Evolutionary conservation across 2,113 vertebrate species (phyloP).

Genomic region (Nerophis ophidion): DNA sequence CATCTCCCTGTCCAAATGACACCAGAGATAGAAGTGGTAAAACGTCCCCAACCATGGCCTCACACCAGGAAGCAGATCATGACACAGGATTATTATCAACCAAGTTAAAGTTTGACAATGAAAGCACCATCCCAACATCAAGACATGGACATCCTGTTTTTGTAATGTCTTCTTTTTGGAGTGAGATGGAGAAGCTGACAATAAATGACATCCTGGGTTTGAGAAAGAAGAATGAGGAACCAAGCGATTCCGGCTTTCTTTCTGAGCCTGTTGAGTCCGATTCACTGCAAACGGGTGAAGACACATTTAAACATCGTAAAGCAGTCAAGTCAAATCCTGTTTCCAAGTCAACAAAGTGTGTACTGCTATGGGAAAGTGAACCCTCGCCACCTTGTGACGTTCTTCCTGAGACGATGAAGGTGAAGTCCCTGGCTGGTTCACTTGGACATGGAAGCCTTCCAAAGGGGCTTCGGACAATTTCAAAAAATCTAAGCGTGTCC

Average conservation of each 20-base stretch:
- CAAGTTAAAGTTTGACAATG: neutral
- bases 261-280: slow-evolving; percentile 39
- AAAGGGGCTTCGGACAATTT: slow-evolving; percentile 46
- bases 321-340: slow-evolving; percentile 19
- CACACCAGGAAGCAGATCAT: neutral
- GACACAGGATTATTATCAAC: slow-evolving; percentile 7
- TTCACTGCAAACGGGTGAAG: slow-evolving; percentile 9
- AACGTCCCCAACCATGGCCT: neutral
- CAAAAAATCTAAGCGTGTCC: slow-evolving; percentile 62
- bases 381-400: slow-evolving; percentile 11
- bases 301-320: slow-evolving; percentile 19
- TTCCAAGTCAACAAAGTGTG: slow-evolving; percentile 7
- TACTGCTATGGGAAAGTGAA: slow-evolving; percentile 53
- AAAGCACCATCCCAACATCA: slow-evolving; percentile 7
- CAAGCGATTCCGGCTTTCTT: slow-evolving; percentile 49
- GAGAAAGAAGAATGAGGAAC: slow-evolving; percentile 29
- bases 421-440: slow-evolving; percentile 21
- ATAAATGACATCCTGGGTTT: slow-evolving; percentile 73
- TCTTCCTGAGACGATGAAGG: slow-evolving; percentile 23
- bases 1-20: slow-evolving; percentile 14
- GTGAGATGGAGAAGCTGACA: slow-evolving; percentile 75
- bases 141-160: slow-evolving; percentile 39
- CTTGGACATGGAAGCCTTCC: slow-evolving; percentile 22
- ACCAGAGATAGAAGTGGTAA: slow-evolving; percentile 1
- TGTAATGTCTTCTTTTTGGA: slow-evolving; percentile 75